Base-by-base conservation (phyloP, 2,113 vertebrate species). In the Rhombomys opimus region DNA sequence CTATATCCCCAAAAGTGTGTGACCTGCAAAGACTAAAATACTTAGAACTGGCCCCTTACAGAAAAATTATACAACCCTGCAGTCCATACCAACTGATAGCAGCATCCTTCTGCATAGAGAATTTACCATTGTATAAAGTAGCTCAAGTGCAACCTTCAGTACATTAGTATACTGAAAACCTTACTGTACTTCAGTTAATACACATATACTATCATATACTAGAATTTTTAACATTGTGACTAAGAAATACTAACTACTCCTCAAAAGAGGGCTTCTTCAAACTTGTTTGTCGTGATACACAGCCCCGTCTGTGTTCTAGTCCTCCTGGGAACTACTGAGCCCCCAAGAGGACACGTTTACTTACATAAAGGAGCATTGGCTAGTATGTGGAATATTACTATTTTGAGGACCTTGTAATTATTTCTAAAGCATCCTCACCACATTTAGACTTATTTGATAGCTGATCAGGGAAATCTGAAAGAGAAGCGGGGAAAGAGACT, bases 81-180 rank as follows among this genome's bases (percentile, higher is more conserved):
- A 61, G 72, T 54, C 61, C 17, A 81, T 2, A 80, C 2, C 30
- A 87, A 70, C 5, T 41, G 57, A 68, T 52, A 57, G 52, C 2
- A 70, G 22, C 76, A 91, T 35, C 87, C 85, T 78, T 82, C 75
- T 73, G 87, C 41, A 59, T 5, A 93, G 4, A 73, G 46, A 90
- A 95, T 85, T 88, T 52, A 88, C 14, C 1, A 67, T 11, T 25
- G 9, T 73, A 89, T 68, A 97, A 96, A 88, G 76, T 65, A 85
- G 13, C 50, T 95, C 82, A 80, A 84, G n/a, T 46, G 38, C 7
- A 97, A 91, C 67, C 94, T 91, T 91, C 30, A 20, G 59, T 88
- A 30, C 67, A 93, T 92, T 72, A 89, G 9, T 59, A 12, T 61
- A 18, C 70, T 91, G 18, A 38, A 97, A 96, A 61, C 0, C 81